These are phyloP conservation scores for Andricus curvator DNA, from an alignment of 2,888 invertebrate genomes.

Conservation along the genomic window DNA sequence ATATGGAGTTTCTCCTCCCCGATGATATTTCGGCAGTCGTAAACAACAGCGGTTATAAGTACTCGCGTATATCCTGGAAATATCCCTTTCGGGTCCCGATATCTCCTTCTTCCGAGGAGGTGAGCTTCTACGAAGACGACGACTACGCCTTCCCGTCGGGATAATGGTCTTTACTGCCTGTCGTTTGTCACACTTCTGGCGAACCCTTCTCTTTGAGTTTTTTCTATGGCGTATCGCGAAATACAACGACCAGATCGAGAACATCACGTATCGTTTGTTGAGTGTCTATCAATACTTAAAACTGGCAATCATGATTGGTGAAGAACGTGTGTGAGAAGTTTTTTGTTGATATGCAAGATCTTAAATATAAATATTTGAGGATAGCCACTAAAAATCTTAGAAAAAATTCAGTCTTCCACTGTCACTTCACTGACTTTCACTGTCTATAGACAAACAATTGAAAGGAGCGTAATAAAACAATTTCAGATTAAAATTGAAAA, in stretches of 20 bases:
- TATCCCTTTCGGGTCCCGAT: constrained; percentile 43
- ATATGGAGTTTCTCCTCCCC: constrained; percentile 37
- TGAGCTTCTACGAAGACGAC: constrained; percentile 48
- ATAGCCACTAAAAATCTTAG: too few relatives aligned
- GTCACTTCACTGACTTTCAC: too few relatives aligned
- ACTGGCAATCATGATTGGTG: too few relatives aligned
- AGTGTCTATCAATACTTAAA: too few relatives aligned
- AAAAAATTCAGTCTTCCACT: too few relatives aligned
- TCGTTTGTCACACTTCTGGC: constrained; percentile 57
- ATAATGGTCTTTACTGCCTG: constrained; percentile 56
- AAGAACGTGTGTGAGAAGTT: too few relatives aligned
- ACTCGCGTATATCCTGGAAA: constrained; percentile 54
- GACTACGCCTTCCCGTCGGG: constrained; percentile 52
- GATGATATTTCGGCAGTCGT: constrained; percentile 55
- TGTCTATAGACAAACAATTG: too few relatives aligned
- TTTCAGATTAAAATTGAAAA: too few relatives aligned
- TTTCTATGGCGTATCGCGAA: constrained; percentile 33
- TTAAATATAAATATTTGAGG: too few relatives aligned
- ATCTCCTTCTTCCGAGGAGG: constrained; percentile 9
- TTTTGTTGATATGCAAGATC: too few relatives aligned
- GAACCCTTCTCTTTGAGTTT: constrained; percentile 34
- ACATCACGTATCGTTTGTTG: too few relatives aligned
- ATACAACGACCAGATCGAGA: not conserved
- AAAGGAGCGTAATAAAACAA: too few relatives aligned
- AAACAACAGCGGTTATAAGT: constrained; percentile 57